These are phyloP conservation scores for Danionella dracula DNA, from an alignment of 2,797 vertebrate genomes.

Conservation along the genomic window DNA sequence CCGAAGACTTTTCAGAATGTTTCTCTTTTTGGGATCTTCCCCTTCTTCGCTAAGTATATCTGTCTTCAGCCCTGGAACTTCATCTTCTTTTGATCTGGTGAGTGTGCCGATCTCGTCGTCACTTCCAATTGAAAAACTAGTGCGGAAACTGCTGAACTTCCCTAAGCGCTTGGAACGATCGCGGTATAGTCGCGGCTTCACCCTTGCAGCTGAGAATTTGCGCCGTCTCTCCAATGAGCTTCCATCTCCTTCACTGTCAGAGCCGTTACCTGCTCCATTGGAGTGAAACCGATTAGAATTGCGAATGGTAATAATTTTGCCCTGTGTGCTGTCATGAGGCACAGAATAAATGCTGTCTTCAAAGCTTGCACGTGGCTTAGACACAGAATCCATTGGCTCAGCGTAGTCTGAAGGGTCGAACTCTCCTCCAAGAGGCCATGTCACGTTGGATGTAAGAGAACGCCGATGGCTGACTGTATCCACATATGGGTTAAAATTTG, in stretches of 20 bases:
- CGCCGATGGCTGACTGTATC: conserved; percentile 83
- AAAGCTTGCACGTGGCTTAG: conserved; percentile 84
- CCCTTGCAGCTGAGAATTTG: conserved; percentile 77
- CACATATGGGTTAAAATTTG: conserved; percentile 76
- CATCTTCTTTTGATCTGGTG: conserved; percentile 83
- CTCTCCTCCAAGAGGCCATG: conserved; percentile 83
- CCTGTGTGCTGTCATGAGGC: conserved; percentile 96
- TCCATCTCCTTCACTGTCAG: conserved; percentile 93
- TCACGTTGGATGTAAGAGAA: conserved; percentile 79
- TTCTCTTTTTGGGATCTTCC: conserved; percentile 89
- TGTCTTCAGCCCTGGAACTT: conserved; percentile 78
- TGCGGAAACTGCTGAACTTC: conserved; percentile 87
- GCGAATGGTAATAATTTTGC: conserved; percentile 95
- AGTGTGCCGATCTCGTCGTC: conserved; percentile 90
- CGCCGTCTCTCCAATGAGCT: conserved; percentile 86
- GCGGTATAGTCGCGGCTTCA: conserved; percentile 87
- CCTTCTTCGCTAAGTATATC: conserved; percentile 81
- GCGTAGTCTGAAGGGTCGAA: conserved; percentile 96
- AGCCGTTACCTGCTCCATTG: conserved; percentile 86
- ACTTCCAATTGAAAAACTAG: conserved; percentile 87
- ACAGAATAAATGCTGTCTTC: conserved; percentile 98
- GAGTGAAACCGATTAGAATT: conserved; percentile 92
- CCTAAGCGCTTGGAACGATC: conserved; percentile 85
- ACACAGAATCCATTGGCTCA: conserved; percentile 90
- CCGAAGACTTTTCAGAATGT: conserved; percentile 88